These are phyloP conservation scores for Apis cerana DNA, from an alignment of 1,140 invertebrate genomes.

Conservation along the genomic window DNA sequence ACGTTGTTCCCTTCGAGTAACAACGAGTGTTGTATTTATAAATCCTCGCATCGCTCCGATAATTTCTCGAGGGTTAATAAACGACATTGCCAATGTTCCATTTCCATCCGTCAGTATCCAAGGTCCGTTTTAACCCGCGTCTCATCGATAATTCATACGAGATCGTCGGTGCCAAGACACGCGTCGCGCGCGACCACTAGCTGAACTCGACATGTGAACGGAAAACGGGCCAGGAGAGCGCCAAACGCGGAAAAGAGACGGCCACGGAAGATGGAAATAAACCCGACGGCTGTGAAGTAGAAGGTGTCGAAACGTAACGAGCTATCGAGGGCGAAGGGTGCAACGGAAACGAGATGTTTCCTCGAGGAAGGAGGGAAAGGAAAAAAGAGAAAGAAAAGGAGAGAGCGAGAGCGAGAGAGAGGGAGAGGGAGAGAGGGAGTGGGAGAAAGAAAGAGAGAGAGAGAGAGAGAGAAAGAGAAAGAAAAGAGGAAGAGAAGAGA, in stretches of 20 bases:
- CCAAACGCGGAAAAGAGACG: neutral
- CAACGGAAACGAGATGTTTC: neutral
- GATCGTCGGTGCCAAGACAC: constrained; percentile 22
- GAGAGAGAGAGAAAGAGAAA: neutral
- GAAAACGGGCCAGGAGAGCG: constrained; percentile 22
- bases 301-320: neutral
- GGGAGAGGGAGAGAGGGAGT: neutral
- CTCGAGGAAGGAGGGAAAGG: neutral
- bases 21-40: no score
- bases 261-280: constrained; percentile 4
- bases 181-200: neutral
- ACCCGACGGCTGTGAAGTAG: no score
- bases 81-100: constrained; percentile 5
- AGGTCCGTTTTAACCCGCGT: constrained; percentile 7
- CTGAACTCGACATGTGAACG: neutral
- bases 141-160: constrained; percentile 44
- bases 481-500: constrained; percentile 5
- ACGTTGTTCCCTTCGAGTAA: no score
- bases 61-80: constrained; percentile 26
- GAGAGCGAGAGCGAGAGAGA: neutral
- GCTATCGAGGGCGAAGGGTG: neutral
- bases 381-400: neutral
- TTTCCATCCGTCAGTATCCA: constrained; percentile 14
- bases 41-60: neutral
- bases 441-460: neutral